Evolutionary conservation across 2,888 invertebrate species (phyloP).

Genomic region (Magallana nippona): DNA sequence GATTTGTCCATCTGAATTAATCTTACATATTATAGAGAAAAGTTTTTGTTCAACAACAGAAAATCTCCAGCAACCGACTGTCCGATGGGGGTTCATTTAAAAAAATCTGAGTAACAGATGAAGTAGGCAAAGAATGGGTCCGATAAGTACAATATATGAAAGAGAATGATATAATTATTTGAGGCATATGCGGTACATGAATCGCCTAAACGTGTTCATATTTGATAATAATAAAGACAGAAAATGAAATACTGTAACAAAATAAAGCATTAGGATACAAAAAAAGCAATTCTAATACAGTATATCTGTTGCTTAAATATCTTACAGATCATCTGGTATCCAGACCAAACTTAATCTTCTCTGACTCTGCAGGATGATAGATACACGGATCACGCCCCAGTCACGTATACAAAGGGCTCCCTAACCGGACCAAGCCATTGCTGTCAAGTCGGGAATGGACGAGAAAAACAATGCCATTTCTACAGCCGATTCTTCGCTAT

Average conservation of each 20-base stretch:
- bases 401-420: slow-evolving; percentile 25
- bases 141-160: too few relatives aligned
- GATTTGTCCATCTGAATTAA: not conserved
- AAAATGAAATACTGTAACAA: too few relatives aligned
- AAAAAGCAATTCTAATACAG: too few relatives aligned
- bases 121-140: too few relatives aligned
- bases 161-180: too few relatives aligned
- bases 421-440: slow-evolving; percentile 1
- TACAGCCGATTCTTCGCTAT: not conserved
- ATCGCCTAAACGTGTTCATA: too few relatives aligned
- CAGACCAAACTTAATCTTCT: not conserved
- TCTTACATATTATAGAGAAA: not conserved
- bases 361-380: not conserved
- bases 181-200: too few relatives aligned
- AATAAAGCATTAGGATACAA: too few relatives aligned
- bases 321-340: not conserved
- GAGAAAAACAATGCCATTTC: slow-evolving; percentile 20
- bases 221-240: too few relatives aligned
- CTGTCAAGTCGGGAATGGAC: not conserved
- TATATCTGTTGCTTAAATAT: not conserved
- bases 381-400: not conserved
- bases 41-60: not conserved
- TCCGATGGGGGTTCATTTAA: too few relatives aligned
- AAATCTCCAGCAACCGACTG: not conserved
- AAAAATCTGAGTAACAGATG: too few relatives aligned